Evolutionary conservation across 2,113 vertebrate genomes (phyloP).

Genomic region (Machaerirhynchus nigripectus): DNA sequence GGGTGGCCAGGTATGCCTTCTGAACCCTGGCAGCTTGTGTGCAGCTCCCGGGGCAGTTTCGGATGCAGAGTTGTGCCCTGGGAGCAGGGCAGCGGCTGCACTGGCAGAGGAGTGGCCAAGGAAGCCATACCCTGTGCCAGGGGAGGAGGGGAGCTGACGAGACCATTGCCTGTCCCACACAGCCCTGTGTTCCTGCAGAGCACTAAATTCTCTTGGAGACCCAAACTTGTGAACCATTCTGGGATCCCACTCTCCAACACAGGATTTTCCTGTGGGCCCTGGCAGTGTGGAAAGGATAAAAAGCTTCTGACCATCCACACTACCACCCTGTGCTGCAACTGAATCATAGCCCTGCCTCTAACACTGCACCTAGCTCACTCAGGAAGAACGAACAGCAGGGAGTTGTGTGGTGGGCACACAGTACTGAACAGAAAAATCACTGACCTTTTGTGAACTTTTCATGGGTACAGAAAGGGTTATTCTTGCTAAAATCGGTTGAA

Average conservation of each 20-base stretch:
- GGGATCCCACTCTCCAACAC: not conserved
- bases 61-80: rapidly evolving
- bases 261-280: not conserved
- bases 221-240: not conserved
- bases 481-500: not conserved
- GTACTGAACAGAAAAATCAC: not conserved
- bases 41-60: rapidly evolving
- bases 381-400: not conserved
- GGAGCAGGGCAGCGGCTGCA: not conserved
- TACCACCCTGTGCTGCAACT: not conserved
- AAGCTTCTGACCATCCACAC: not conserved
- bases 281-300: not conserved
- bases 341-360: not conserved
- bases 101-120: not conserved
- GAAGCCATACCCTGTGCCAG: rapidly evolving
- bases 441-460: not conserved
- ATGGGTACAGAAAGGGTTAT: not conserved
- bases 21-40: not conserved
- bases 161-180: not conserved
- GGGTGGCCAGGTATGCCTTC: not conserved
- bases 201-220: not conserved
- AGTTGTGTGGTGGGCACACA: not conserved
- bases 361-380: rapidly evolving
- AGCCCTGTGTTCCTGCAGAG: not conserved
- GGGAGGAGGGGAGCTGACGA: not conserved